Evolutionary conservation across 1,140 invertebrate species (phyloP).

Genomic region (Drosophila teissieri): DNA sequence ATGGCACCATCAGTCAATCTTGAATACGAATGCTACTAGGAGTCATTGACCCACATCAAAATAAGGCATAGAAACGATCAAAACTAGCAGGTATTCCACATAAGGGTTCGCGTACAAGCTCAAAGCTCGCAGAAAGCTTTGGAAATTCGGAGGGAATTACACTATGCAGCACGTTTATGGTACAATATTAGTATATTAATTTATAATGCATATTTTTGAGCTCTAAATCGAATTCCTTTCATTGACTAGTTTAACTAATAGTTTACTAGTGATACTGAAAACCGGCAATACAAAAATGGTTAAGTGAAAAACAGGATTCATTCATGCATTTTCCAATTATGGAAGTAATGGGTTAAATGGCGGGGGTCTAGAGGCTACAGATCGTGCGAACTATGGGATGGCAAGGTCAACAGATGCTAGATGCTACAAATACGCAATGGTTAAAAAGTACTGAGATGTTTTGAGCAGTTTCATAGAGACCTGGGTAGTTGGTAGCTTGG

Average conservation of each 20-base stretch:
- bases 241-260: no score
- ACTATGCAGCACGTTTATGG: background rate
- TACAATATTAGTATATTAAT: background rate
- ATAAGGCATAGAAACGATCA: background rate
- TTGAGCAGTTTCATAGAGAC: conserved; percentile 32
- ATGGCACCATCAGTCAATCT: conserved; percentile 1
- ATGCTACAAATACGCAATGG: conserved; percentile 19
- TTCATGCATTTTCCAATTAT: conserved; percentile 3
- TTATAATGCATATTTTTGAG: no score
- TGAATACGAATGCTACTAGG: background rate
- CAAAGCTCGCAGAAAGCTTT: conserved; percentile 15
- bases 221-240: background rate
- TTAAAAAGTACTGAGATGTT: conserved; percentile 9
- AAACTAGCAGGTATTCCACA: background rate
- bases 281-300: no score
- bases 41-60: background rate
- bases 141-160: background rate
- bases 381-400: conserved; percentile 14
- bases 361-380: background rate
- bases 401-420: conserved; percentile 4
- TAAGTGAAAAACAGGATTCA: no score
- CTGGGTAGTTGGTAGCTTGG: conserved; percentile 20
- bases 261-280: no score
- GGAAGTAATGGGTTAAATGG: background rate
- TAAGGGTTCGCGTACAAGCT: conserved; percentile 8